Conservation (phyloP, 2,888 invertebrate species). For the Lampropteryx suffumata region DNA sequence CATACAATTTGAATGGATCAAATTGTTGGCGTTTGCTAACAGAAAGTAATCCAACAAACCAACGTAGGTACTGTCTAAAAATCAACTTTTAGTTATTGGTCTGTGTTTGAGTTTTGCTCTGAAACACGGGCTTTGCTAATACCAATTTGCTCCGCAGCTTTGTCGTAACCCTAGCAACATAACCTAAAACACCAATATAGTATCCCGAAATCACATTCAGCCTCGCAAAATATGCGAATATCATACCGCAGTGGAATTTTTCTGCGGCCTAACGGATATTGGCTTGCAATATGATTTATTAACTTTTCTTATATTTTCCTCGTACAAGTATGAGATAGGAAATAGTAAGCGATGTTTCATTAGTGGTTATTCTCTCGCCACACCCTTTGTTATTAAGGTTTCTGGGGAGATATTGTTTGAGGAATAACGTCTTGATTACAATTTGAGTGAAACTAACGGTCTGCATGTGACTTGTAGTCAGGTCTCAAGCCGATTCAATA, state of each 20-base stretch:
- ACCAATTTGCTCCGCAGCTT: not conserved
- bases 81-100: too few relatives aligned
- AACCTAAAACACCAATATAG: not conserved
- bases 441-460: not conserved
- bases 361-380: constrained; percentile 20
- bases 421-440: too few relatives aligned
- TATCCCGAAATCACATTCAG: not conserved
- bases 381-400: constrained; percentile 13
- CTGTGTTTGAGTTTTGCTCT: too few relatives aligned
- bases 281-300: constrained; percentile 27
- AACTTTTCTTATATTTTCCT: constrained; percentile 24
- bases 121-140: not conserved
- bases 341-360: constrained; percentile 26
- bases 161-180: not conserved
- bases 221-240: constrained; percentile 6
- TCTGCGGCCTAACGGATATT: constrained; percentile 12
- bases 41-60: too few relatives aligned
- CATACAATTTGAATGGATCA: too few relatives aligned
- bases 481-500: too few relatives aligned
- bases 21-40: too few relatives aligned
- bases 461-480: too few relatives aligned
- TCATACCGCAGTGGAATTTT: not conserved
- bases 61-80: too few relatives aligned
- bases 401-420: not conserved
- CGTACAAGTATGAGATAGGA: constrained; percentile 11